Conservation (phyloP, 2,888 invertebrate species). For the Dolichopus griseipennis region DNA sequence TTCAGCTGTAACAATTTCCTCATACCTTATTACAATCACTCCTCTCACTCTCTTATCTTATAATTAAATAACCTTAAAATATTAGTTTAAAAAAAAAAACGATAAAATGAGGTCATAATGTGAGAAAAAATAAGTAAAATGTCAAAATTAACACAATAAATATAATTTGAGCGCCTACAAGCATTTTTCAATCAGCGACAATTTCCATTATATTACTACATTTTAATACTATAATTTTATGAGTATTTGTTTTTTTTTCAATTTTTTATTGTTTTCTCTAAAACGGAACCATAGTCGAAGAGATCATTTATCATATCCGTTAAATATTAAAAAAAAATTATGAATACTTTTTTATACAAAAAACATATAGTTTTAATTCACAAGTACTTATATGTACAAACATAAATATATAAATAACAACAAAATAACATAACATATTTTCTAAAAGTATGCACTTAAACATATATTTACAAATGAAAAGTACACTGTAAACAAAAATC, state of each 20-base stretch:
- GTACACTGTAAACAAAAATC: too few relatives aligned
- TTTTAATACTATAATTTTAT: background rate
- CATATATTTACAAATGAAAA: too few relatives aligned
- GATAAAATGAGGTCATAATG: background rate
- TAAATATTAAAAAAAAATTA: background rate
- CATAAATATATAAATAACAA: too few relatives aligned
- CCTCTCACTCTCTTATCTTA: too few relatives aligned
- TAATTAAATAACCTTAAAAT: too few relatives aligned
- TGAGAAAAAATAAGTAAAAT: background rate
- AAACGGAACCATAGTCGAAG: background rate
- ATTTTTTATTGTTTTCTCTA: background rate
- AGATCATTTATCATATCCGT: slow-evolving; percentile 3
- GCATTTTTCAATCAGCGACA: background rate
- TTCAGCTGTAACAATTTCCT: too few relatives aligned
- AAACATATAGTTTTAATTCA: too few relatives aligned
- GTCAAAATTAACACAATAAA: background rate
- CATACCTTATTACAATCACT: too few relatives aligned
- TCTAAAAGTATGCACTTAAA: too few relatives aligned
- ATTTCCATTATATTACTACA: background rate
- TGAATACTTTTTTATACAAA: background rate
- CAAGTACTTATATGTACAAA: too few relatives aligned
- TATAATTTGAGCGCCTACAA: background rate
- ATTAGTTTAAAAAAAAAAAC: too few relatives aligned
- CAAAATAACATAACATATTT: too few relatives aligned
- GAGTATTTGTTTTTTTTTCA: background rate